Evolutionary conservation across 2,113 vertebrate species (phyloP), one percentile per base, ranked within the genome.

Genomic region (Tetrao urogallus): DNA sequence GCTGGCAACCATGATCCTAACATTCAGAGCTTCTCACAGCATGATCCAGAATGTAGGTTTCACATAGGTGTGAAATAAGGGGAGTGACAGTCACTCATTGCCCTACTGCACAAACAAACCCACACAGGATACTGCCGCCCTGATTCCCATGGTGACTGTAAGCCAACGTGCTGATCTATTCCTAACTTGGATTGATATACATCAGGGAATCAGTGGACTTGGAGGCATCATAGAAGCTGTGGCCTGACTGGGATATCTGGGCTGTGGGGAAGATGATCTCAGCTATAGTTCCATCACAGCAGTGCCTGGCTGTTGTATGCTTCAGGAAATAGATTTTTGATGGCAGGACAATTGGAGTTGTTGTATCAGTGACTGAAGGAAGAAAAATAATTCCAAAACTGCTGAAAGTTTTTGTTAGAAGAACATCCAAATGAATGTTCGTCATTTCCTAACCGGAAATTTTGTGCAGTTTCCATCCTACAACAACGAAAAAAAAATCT

Each of bases 341-440:
- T 13, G 3, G 8, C 27, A 17, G 58, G 70, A 69, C 24, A 17
- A 54, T 70, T n/a, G 2, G 9, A 36, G 48, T 34, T 72, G 48
- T 76, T 90, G 69, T 72, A 94, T 89, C 90, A 82, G 71, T 0
- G 4, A 14, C 40, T 48, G 48, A 73, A 90, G 58, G 14, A 5
- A 76, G 79, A 65, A 85, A 4, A 89, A 58, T 57, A 4, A 8
- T 80, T 91, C 28, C 34, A 56, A 74, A 91, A 77, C 20, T 42
- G 67, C 75, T 85, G 82, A 70, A 89, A 90, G 67, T 52, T 80
- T 90, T 56, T 86, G 75, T 64, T 67, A 56, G 72, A 71, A 91
- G 48, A 90, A 86, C 76, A 63, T 81, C 52, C 88, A 93, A 91
- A 90, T 80, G 47, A 91, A 90, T 86, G 92, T 88, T 95, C 91